Evolutionary conservation across 2,888 invertebrate genomes (phyloP).

Genomic region (Bugulina stolonifera): DNA sequence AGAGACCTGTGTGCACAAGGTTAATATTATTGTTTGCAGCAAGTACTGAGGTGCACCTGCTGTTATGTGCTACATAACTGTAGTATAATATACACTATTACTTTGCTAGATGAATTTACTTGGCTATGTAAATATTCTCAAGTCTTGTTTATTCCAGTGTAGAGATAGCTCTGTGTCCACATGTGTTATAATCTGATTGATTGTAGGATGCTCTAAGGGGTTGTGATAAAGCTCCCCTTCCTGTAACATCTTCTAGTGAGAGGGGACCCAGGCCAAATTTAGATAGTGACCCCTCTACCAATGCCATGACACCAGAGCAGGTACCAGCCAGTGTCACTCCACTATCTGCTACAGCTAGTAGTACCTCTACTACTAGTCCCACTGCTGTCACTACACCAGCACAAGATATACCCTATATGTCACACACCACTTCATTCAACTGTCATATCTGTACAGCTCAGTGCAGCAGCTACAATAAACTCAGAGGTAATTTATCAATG

Average conservation of each 20-base stretch:
- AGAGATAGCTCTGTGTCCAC: too few species aligned
- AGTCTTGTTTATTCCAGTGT: too few species aligned
- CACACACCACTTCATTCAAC: conserved; percentile 18
- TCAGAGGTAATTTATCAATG: not conserved
- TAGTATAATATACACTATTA: not conserved
- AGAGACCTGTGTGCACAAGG: not conserved
- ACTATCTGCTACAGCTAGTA: not conserved
- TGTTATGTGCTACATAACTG: not conserved
- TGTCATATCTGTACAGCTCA: conserved; percentile 19
- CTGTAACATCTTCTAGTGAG: too few species aligned
- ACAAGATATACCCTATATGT: not conserved
- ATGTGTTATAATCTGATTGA: too few species aligned
- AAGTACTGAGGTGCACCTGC: not conserved
- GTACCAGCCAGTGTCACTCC: not conserved
- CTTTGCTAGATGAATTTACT: too few species aligned
- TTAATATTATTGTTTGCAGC: not conserved
- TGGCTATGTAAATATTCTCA: too few species aligned
- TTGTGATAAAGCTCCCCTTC: too few species aligned
- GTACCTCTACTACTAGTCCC: not conserved
- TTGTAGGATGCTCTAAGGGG: too few species aligned
- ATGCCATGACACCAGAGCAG: not conserved
- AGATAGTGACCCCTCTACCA: not conserved
- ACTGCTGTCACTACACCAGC: not conserved
- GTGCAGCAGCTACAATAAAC: not conserved
- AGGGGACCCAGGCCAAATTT: too few species aligned